Base-by-base conservation (phyloP, 2,797 vertebrate species). In the Esox masquinongy region DNA sequence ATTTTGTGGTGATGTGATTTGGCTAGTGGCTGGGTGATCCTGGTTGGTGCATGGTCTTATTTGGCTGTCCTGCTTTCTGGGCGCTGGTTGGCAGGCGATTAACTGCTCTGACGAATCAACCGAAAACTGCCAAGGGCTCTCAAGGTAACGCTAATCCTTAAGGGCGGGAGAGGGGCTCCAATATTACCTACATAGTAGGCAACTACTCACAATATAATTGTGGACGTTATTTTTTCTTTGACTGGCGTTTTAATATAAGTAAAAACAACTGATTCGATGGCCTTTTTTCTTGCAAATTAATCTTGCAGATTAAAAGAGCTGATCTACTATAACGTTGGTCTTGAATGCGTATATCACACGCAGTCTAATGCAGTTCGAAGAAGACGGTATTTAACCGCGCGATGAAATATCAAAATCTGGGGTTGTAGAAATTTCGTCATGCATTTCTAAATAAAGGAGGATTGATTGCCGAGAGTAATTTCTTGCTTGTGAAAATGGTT, bases 91-190 rank as follows among this genome's bases (percentile, higher is more conserved):
- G 86, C 89, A 85, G 83, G 80, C 80, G 88, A 90, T 91, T 88
- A 91, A 89, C 80, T 86, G 80, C 74, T 59, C 77, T 83, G 81
- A 84, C 85, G 90, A 87, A 89, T 85, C 82, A 88, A 82, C 80
- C 84, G 88, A 83, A 88, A 61, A 77, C 82, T 83, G 79, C 80
- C 88, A 87, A 89, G 85, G 86, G 82, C 88, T 91, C 85, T 90
- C 85, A 91, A 92, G 88, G 88, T 89, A 91, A 84, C 83, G 63
- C 34, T 82, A 72, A 82, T 84, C 81, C 79, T 80, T 80, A 74
- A 76, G 87, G 85, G 68, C 49, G n/a, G 74, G 74, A 51, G 39
- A 39, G 22, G 70, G 59, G 12, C 16, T 50, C 59, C 66, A 51
- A 68, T 68, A 31, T 75, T 36, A 17, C 26, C 43, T 24, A n/a